phyloP scores from a whole-genome alignment of 1,140 invertebrate genomes.

The Odontomachus brunneus region DNA sequence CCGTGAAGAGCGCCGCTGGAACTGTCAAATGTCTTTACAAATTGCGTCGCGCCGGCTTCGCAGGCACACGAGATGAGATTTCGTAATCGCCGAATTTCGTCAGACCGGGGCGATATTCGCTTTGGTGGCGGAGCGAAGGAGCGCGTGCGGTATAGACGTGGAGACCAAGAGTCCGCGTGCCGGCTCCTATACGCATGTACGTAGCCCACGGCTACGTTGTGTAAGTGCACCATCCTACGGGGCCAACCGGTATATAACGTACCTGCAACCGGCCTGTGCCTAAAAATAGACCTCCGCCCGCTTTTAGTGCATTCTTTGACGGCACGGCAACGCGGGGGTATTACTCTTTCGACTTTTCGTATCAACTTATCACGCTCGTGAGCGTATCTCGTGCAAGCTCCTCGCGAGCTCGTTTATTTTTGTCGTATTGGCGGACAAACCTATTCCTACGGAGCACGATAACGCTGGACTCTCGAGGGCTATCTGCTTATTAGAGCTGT shows the following conservation, averaged over 20 bases:
- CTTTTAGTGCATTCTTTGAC: constrained; percentile 70
- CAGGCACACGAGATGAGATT: too few species aligned
- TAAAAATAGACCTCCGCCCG: constrained; percentile 76
- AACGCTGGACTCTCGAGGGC: too few species aligned
- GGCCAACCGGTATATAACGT: constrained; percentile 75
- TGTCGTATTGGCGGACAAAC: too few species aligned
- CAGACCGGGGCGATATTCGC: constrained; percentile 53
- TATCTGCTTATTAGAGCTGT: too few species aligned
- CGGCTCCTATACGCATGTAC: constrained; percentile 47
- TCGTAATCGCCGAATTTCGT: constrained; percentile 8
- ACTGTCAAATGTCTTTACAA: too few species aligned
- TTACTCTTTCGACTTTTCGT: constrained; percentile 58
- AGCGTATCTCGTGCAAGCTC: too few species aligned
- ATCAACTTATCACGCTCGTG: constrained; percentile 11
- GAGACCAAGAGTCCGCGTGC: constrained; percentile 51
- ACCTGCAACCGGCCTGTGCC: constrained; percentile 71
- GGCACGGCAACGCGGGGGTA: constrained; percentile 46
- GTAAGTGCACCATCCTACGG: constrained; percentile 67
- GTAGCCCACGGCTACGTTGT: constrained; percentile 40
- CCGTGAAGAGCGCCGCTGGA: too few species aligned
- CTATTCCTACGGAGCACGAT: too few species aligned
- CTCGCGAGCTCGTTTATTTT: too few species aligned
- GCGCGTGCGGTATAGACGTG: constrained; percentile 29
- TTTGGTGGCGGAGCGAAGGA: not conserved
- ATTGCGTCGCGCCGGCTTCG: too few species aligned